Evolutionary conservation across 2,113 vertebrate genomes (phyloP).

Genomic region (Actinemys pallida): DNA sequence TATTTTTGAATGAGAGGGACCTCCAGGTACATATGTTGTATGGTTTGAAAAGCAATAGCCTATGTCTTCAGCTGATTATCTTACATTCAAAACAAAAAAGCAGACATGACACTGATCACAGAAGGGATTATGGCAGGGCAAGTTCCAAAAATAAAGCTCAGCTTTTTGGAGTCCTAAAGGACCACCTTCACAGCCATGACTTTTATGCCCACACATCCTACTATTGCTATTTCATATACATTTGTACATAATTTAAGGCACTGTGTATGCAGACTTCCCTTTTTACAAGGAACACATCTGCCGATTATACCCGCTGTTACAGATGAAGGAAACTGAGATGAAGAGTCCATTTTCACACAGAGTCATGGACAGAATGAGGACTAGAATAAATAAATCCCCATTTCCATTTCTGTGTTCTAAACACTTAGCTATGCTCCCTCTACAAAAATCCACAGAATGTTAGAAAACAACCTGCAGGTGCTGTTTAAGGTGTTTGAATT

Average conservation of each 20-base stretch:
- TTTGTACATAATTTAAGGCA: not conserved
- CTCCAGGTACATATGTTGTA: not conserved
- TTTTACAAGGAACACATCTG: not conserved
- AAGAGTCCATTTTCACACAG: not conserved
- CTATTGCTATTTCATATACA: not conserved
- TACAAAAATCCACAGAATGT: not conserved
- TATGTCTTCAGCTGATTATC: conserved; percentile 1
- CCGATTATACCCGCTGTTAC: not conserved
- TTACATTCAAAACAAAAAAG: not conserved
- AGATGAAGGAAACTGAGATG: not conserved
- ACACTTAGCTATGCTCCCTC: not conserved
- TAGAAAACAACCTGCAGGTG: not conserved
- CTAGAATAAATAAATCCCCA: not conserved
- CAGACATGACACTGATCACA: not conserved
- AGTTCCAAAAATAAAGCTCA: not conserved
- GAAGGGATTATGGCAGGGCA: not conserved
- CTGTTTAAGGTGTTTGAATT: not conserved
- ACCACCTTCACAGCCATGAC: not conserved
- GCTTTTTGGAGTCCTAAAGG: not conserved
- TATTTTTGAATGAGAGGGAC: conserved; percentile 2
- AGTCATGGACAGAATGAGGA: not conserved
- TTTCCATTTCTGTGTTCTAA: not conserved
- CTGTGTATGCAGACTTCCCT: not conserved
- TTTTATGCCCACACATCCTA: not conserved
- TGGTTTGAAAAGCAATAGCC: not conserved